Evolutionary conservation across 2,113 vertebrate genomes (phyloP), one percentile per base, ranked within the genome.

Genomic region (Megalops atlanticus): DNA sequence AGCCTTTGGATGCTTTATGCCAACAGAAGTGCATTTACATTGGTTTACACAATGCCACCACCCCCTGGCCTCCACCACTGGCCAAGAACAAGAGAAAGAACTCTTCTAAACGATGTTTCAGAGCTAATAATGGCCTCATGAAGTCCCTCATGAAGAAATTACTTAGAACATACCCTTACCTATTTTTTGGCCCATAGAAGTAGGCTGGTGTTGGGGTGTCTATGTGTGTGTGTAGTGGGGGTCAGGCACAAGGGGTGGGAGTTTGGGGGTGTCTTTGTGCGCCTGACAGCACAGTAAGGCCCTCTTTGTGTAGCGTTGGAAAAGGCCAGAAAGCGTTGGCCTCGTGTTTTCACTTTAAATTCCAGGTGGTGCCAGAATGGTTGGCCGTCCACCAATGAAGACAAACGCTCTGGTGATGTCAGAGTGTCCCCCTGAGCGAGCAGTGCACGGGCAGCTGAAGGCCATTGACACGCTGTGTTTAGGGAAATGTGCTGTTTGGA

Each of bases 321-420:
- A 92, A 89, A 90, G 88, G 90, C 89, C 89, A 87, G 88, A 91
- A 89, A 86, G 86, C 86, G 81, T 86, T 87, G 82, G 84, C 38
- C 85, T 86, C 74, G 71, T 85, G 89, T 77, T 88, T 90, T 88
- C 83, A 92, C 83, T 88, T 91, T 83, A 90, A 91, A 91, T 89
- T 87, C 87, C 87, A 87, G 86, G 88, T 89, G 87, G 86, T 91
- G 88, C 89, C 86, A 90, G 89, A 91, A 91, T 90, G 92, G 89
- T 91, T 87, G 89, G 72, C 74, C 84, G 88, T 85, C 87, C 88
- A 87, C 86, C 89, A 87, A 58, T 8, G n/a, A 58, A n/a, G 24
- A 64, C 58, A 64, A 64, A 64, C 12, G 58, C n/a, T 64, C 58
- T 64, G 4, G n/a, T n/a, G 31, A n/a, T n/a, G 24, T 64, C 5